Evolutionary conservation across 2,113 vertebrate genomes (phyloP).

Genomic region (Taxidea taxus): DNA sequence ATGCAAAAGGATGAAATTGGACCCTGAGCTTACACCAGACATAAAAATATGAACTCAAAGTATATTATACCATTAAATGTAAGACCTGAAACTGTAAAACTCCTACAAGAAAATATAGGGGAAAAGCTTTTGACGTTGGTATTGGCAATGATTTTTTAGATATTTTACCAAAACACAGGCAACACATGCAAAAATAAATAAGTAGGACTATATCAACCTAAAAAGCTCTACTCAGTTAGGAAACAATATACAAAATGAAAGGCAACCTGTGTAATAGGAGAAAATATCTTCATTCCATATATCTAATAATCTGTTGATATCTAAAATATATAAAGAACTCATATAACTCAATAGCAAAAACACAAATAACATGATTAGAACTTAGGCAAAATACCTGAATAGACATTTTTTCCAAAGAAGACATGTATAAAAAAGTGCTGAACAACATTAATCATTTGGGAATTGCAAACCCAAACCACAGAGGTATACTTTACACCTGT

Average conservation of each 20-base stretch:
- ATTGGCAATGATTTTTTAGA: neutral
- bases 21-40: neutral
- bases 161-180: neutral
- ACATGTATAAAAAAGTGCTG: neutral
- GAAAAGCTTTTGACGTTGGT: neutral
- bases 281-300: neutral
- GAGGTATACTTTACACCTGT: neutral
- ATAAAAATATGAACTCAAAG: neutral
- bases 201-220: neutral
- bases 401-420: neutral
- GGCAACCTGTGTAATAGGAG: neutral
- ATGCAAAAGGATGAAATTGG: neutral
- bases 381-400: neutral
- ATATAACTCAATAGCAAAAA: neutral
- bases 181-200: slow-evolving; percentile 13
- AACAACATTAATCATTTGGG: neutral
- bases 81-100: neutral
- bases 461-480: neutral
- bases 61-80: neutral
- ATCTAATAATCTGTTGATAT: neutral
- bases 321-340: neutral
- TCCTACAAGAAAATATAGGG: neutral
- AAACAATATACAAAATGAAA: neutral
- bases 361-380: neutral
- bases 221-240: neutral